phyloP scores from a whole-genome alignment of 2,113 vertebrate species.

The Pao palembangensis region DNA sequence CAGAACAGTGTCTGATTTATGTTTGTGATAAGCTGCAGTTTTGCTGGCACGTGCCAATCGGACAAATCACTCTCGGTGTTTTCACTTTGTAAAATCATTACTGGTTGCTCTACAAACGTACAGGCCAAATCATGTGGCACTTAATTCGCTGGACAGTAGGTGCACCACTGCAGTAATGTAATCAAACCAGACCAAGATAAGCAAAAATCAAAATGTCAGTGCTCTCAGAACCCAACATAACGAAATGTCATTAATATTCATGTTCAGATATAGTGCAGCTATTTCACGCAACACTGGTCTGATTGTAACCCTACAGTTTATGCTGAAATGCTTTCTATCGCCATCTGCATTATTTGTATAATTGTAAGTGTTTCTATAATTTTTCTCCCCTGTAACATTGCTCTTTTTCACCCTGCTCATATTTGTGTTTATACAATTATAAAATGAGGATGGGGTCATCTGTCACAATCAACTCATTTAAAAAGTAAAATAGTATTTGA shows the following conservation, averaged over 20 bases:
- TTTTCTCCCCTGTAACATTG: neutral
- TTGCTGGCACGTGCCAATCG: conserved; percentile 29
- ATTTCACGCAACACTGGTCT: conserved; percentile 39
- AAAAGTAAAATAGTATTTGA: conserved; percentile 13
- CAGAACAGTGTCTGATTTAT: conserved; percentile 41
- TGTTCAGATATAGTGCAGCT: conserved; percentile 28
- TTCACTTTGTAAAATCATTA: conserved; percentile 53
- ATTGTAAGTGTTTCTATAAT: neutral
- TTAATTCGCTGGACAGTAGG: conserved; percentile 18
- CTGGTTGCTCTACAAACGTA: conserved; percentile 32
- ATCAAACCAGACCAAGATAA: conserved; percentile 13
- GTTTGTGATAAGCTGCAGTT: conserved; percentile 41
- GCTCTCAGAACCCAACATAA: conserved; percentile 19
- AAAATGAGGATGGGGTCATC: conserved; percentile 15
- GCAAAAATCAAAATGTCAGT: conserved; percentile 31
- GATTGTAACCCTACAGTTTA: conserved; percentile 24
- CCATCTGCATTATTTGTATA: neutral
- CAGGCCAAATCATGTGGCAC: conserved; percentile 16
- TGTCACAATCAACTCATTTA: conserved; percentile 5
- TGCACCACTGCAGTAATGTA: conserved; percentile 7
- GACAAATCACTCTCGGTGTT: conserved; percentile 18
- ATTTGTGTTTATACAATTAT: neutral
- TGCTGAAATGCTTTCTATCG: conserved; percentile 1
- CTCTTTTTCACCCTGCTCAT: neutral
- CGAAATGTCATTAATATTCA: conserved; percentile 41